These are phyloP conservation scores for Lysandra coridon DNA, from an alignment of 2,888 invertebrate genomes.

Conservation along the genomic window DNA sequence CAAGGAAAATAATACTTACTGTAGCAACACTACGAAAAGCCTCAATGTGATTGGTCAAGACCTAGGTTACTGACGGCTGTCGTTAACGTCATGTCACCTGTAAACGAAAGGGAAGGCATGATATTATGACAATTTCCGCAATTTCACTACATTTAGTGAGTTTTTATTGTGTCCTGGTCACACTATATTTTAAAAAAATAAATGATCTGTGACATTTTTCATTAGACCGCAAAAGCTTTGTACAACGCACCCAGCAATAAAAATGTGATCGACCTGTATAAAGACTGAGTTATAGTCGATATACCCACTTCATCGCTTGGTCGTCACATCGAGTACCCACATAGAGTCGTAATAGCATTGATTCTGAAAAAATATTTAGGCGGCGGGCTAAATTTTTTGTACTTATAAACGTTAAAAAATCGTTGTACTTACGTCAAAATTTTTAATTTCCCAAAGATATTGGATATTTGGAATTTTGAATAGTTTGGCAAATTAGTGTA, in stretches of 20 bases:
- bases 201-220: background rate
- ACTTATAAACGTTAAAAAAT: no score
- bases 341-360: background rate
- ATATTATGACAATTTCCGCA: no score
- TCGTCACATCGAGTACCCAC: background rate
- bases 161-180: background rate
- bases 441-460: no score
- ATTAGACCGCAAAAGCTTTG: constrained; percentile 34
- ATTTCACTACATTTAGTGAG: background rate
- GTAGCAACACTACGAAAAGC: background rate
- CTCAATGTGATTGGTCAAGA: background rate
- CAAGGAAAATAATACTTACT: background rate
- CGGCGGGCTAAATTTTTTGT: no score
- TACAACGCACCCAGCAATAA: constrained; percentile 68
- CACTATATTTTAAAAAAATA: background rate
- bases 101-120: no score
- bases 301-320: background rate
- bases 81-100: no score
- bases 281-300: constrained; percentile 59
- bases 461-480: no score
- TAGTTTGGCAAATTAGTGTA: no score
- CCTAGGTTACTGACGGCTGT: no score
- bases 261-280: constrained; percentile 72
- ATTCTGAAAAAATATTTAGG: no score
- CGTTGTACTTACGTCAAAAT: no score